phyloP scores from a whole-genome alignment of 2,888 invertebrate genomes.

The Drosophila tripunctata region DNA sequence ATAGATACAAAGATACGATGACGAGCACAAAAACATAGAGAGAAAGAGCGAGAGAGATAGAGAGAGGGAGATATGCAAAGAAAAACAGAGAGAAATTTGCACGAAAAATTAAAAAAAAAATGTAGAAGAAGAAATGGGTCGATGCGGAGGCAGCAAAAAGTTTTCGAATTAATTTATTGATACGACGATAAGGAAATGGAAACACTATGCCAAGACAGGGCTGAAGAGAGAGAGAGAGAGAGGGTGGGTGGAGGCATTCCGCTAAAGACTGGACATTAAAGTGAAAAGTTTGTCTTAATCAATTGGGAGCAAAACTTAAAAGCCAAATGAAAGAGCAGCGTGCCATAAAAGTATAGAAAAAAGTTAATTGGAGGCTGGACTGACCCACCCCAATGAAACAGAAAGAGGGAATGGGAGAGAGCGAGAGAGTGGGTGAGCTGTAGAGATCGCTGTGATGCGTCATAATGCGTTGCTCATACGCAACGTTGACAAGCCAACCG shows the following conservation, averaged over 20 bases:
- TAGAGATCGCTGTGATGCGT: constrained; percentile 32
- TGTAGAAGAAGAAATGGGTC: not conserved
- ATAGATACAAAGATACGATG: constrained; percentile 68
- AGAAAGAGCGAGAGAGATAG: no score
- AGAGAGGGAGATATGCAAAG: constrained; percentile 39
- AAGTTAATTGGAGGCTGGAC: constrained; percentile 58
- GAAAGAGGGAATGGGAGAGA: not conserved
- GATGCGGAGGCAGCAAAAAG: constrained; percentile 68
- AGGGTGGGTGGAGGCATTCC: no score
- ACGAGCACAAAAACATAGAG: constrained; percentile 30
- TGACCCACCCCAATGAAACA: not conserved
- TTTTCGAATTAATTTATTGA: constrained; percentile 80
- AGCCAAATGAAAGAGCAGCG: constrained; percentile 58
- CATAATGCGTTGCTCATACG: constrained; percentile 63
- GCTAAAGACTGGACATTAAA: constrained; percentile 41
- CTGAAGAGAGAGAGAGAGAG: constrained; percentile 6
- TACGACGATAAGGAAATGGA: constrained; percentile 67
- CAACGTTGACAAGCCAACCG: constrained; percentile 50
- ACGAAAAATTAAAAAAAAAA: constrained; percentile 59
- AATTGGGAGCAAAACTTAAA: constrained; percentile 59
- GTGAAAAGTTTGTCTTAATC: constrained; percentile 56
- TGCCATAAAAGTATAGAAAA: constrained; percentile 40
- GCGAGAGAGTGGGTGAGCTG: not conserved
- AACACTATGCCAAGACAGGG: constrained; percentile 21
- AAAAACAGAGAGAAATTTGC: constrained; percentile 51